phyloP scores from a whole-genome alignment of 2,888 invertebrate genomes.

The Hipparchia sbordonii region DNA sequence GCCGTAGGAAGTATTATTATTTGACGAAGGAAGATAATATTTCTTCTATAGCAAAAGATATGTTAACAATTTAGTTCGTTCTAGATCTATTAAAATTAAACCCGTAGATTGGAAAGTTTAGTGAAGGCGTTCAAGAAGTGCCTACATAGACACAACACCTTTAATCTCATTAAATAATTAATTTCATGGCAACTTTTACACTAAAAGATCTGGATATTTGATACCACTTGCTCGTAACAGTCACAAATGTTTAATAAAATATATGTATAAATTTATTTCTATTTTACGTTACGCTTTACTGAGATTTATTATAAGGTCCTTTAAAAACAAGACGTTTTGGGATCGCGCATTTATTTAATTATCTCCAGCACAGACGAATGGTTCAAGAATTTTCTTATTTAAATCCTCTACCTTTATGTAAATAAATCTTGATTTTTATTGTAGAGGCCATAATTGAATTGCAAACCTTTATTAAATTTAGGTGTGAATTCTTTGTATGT shows the following conservation, averaged over 20 bases:
- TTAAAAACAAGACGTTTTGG: conserved; percentile 1
- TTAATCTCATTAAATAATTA: too few species aligned
- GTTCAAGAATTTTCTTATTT: conserved; percentile 32
- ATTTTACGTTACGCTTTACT: neutral
- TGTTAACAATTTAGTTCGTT: too few species aligned
- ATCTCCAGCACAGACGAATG: conserved; percentile 18
- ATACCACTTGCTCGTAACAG: too few species aligned
- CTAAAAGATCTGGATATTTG: too few species aligned
- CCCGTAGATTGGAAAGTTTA: too few species aligned
- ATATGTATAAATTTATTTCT: neutral
- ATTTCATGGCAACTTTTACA: too few species aligned
- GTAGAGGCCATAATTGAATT: conserved; percentile 22
- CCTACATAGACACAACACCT: too few species aligned
- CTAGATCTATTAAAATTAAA: too few species aligned
- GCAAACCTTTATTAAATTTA: conserved; percentile 9
- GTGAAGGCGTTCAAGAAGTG: too few species aligned
- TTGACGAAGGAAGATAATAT: too few species aligned
- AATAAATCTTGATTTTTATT: conserved; percentile 37
- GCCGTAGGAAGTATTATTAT: neutral
- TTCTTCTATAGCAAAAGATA: too few species aligned
- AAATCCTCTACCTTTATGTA: conserved; percentile 31
- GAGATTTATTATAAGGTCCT: neutral
- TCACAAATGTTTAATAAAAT: neutral
- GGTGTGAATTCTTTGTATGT: neutral
- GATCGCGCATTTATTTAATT: conserved; percentile 7